A percentile compares a stretch with the other conserved stretches of the same genome.
phyloP scores from a whole-genome alignment of 2,888 invertebrate genomes.

The Drosophila meridiana region DNA sequence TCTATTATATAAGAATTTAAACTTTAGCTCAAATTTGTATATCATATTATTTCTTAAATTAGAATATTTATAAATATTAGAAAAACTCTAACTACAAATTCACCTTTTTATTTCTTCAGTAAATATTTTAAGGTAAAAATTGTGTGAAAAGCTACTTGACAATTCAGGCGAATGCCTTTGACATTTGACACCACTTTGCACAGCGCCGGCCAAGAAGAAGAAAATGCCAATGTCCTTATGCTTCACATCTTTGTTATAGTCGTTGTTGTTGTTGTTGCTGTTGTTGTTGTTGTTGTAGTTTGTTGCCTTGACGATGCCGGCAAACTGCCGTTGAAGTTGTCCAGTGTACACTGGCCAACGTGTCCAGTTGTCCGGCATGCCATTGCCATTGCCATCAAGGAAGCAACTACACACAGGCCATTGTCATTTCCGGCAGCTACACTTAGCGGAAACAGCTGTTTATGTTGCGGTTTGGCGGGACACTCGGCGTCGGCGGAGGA shows the following conservation, averaged over 20 bases:
- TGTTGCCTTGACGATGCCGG: constrained; percentile 44
- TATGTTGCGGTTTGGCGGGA: constrained; percentile 55
- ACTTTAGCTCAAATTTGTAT: too few relatives aligned
- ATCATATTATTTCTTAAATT: not conserved
- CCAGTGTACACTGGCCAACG: constrained; percentile 26
- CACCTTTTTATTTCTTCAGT: not conserved
- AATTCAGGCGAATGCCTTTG: constrained; percentile 49
- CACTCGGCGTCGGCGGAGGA: not conserved
- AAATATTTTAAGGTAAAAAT: constrained; percentile 9
- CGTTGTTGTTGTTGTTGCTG: constrained; percentile 14
- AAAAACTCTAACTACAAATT: not conserved
- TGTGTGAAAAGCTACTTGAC: constrained; percentile 37
- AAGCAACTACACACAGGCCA: constrained; percentile 53
- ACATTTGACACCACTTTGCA: constrained; percentile 75
- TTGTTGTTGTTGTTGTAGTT: constrained; percentile 23
- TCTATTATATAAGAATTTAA: too few relatives aligned
- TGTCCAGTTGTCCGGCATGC: constrained; percentile 44
- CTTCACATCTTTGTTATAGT: constrained; percentile 2
- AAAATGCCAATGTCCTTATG: constrained; percentile 45
- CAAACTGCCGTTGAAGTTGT: constrained; percentile 29
- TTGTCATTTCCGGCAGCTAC: constrained; percentile 72
- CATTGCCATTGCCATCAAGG: constrained; percentile 44
- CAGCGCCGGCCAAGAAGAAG: constrained; percentile 20
- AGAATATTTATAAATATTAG: not conserved
- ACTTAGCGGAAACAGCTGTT: constrained; percentile 80